Evolutionary conservation across 2,113 vertebrate genomes (phyloP).

Genomic region (Leptocoma aspasia): DNA sequence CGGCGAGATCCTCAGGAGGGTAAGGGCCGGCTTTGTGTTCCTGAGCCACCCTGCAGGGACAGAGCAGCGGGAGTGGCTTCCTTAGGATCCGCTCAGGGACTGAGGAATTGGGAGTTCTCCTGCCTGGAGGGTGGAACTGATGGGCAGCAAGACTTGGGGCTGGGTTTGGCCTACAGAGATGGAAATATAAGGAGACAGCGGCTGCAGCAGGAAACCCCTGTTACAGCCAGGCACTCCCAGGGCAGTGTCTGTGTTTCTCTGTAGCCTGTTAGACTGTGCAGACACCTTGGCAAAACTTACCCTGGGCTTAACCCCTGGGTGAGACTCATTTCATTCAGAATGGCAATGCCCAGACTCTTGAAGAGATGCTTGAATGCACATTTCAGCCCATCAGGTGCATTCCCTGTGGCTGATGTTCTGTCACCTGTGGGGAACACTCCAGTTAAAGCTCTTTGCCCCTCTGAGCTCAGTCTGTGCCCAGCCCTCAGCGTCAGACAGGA

Average conservation of each 20-base stretch:
- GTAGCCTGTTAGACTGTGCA: no score
- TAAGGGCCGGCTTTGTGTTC: background rate
- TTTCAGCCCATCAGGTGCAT: background rate
- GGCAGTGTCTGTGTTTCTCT: background rate
- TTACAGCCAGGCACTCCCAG: background rate
- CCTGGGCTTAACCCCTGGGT: background rate
- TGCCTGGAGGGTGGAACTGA: background rate
- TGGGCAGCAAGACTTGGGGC: rapidly evolving
- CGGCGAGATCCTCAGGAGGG: slow-evolving; percentile 80
- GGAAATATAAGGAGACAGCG: background rate
- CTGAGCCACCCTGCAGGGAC: background rate
- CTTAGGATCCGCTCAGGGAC: rapidly evolving
- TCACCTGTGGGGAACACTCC: background rate
- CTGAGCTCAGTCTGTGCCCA: background rate
- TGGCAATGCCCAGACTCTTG: background rate
- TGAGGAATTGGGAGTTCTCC: background rate
- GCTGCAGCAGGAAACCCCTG: background rate
- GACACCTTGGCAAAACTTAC: background rate
- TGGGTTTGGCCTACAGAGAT: background rate
- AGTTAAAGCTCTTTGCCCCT: background rate
- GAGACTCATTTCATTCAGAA: background rate
- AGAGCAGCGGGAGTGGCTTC: background rate
- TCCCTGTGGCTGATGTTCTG: background rate
- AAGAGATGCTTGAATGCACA: background rate
- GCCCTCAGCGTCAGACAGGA: background rate